Percentiles rank a stretch among this genome's conserved stretches.
phyloP scores from a whole-genome alignment of 1,140 invertebrate genomes.

The Drosophila tristis region DNA sequence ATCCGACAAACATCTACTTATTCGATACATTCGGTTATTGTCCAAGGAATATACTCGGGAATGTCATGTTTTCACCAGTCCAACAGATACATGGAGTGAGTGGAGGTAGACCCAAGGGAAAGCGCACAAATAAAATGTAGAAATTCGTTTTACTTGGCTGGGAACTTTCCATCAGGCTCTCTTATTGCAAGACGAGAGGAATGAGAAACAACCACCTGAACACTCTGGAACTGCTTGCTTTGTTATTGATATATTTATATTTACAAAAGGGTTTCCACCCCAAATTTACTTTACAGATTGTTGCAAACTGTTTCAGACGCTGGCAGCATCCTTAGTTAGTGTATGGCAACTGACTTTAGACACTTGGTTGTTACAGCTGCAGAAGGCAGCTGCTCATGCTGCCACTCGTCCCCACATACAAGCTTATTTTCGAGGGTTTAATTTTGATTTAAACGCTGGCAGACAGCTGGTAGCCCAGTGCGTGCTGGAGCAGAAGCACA shows the following conservation, averaged over 20 bases:
- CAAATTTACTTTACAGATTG: conserved; percentile 18
- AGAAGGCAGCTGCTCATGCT: conserved; percentile 37
- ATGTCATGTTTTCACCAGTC: too few species aligned
- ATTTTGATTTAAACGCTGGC: conserved; percentile 79
- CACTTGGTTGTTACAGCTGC: conserved; percentile 57
- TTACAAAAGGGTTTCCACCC: too few species aligned
- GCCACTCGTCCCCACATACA: conserved; percentile 8
- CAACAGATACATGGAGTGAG: too few species aligned
- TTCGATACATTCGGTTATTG: too few species aligned
- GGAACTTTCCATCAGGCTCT: too few species aligned
- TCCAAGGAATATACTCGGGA: too few species aligned
- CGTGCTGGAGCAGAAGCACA: conserved; percentile 64
- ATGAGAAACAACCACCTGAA: too few species aligned
- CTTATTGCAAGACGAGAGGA: too few species aligned
- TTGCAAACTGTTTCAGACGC: conserved; percentile 4
- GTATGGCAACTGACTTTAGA: conserved; percentile 65
- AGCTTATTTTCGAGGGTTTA: conserved; percentile 78
- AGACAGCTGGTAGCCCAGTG: conserved; percentile 68
- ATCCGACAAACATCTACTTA: too few species aligned
- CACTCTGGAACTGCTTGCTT: too few species aligned
- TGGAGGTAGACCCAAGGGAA: too few species aligned
- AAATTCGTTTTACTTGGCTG: not conserved
- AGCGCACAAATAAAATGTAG: not conserved
- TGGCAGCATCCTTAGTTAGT: conserved; percentile 8
- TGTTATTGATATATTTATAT: too few species aligned